Percentiles rank a stretch among this genome's conserved stretches.
These are phyloP conservation scores for Tetranychus truncatus DNA, from an alignment of 2,888 invertebrate genomes.

Conservation along the genomic window DNA sequence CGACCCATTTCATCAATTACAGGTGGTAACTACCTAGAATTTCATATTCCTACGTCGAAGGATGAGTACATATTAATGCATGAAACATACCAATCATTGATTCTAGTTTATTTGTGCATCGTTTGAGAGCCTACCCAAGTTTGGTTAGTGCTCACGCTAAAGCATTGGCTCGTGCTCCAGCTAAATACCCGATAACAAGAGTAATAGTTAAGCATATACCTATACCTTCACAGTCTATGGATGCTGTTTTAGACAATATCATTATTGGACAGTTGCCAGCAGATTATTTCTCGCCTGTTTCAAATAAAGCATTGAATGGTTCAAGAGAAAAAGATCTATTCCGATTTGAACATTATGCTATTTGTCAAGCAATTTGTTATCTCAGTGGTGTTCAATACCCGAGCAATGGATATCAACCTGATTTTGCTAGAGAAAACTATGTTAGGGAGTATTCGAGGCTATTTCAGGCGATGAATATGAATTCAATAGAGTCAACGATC, in stretches of 20 bases:
- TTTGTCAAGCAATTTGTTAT: neutral
- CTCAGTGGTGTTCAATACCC: constrained; percentile 12
- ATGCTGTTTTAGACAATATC: constrained; percentile 4
- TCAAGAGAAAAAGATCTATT: neutral
- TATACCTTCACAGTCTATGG: neutral
- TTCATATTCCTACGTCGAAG: neutral
- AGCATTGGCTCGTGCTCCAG: neutral
- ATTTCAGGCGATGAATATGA: constrained; percentile 10
- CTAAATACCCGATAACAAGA: constrained; percentile 4
- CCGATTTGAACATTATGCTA: constrained; percentile 2
- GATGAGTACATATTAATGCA: constrained; percentile 11
- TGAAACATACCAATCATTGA: neutral
- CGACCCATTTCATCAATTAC: neutral
- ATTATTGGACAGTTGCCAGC: neutral
- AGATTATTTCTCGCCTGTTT: neutral
- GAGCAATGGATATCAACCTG: constrained; percentile 4
- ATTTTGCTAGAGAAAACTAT: neutral
- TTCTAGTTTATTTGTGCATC: neutral
- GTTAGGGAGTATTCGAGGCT: constrained; percentile 13
- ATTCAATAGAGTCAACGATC: neutral
- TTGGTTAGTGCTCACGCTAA: neutral
- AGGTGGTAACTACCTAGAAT: neutral
- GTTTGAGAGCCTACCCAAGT: neutral
- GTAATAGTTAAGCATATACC: neutral
- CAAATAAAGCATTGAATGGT: neutral